Evolutionary conservation across 1,140 invertebrate genomes (phyloP).

Genomic region (Apis dorsata): DNA sequence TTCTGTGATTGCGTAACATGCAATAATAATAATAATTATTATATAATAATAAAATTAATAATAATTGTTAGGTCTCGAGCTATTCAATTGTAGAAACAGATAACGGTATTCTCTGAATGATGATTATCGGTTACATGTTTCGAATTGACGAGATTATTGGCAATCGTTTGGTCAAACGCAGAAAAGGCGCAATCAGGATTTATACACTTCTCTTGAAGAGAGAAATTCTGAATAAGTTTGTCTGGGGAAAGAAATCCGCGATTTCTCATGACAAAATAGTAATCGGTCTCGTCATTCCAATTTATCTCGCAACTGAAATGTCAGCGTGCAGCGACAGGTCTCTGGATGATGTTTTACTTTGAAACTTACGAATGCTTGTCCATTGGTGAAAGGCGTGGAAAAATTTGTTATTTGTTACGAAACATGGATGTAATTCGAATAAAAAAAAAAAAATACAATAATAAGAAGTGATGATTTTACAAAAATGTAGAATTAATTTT

Average conservation of each 20-base stretch:
- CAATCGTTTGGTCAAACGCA: slow-evolving; percentile 20
- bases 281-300: slow-evolving; percentile 26
- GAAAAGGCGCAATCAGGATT: background rate
- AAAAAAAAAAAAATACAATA: too few relatives aligned
- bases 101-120: slow-evolving; percentile 48
- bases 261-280: slow-evolving; percentile 34
- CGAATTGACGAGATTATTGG: background rate
- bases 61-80: background rate
- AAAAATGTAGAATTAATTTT: too few relatives aligned
- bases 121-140: slow-evolving; percentile 17
- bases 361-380: background rate
- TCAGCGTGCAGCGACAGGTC: slow-evolving; percentile 26
- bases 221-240: background rate
- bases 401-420: slow-evolving; percentile 2
- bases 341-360: slow-evolving; percentile 38
- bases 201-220: background rate
- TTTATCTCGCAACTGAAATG: slow-evolving; percentile 47
- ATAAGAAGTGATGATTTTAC: too few relatives aligned
- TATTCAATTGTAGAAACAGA: slow-evolving; percentile 43
- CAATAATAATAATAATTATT: background rate
- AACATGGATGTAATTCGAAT: background rate
- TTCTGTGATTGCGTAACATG: slow-evolving; percentile 31
- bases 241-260: slow-evolving; percentile 5
- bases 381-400: slow-evolving; percentile 21
- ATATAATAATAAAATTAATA: too few relatives aligned